A percentile compares a stretch with the other conserved stretches of the same genome.
Conservation (phyloP, 2,888 invertebrate species). For the Odontothrips loti region DNA sequence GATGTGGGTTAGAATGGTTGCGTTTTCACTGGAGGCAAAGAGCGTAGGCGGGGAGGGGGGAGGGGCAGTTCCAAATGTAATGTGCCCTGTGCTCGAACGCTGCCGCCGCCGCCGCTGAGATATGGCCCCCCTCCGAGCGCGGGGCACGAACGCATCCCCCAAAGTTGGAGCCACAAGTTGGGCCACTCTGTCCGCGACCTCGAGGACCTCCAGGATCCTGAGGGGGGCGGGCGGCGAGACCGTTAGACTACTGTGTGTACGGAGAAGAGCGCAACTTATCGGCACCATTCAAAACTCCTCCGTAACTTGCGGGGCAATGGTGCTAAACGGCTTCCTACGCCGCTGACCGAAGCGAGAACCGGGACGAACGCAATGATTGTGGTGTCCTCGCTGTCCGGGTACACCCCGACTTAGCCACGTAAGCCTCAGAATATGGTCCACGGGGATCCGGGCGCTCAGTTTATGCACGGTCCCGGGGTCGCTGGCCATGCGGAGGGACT, state of each 20-base stretch:
- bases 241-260: too few relatives aligned
- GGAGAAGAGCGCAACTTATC: neutral
- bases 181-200: too few relatives aligned
- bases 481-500: too few relatives aligned
- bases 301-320: neutral
- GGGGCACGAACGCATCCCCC: neutral
- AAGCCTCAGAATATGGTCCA: too few relatives aligned
- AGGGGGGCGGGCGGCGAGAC: too few relatives aligned
- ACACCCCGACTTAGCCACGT: too few relatives aligned
- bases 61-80: conserved; percentile 1
- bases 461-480: too few relatives aligned
- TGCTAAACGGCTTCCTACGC: neutral
- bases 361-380: too few relatives aligned
- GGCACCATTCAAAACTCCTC: neutral
- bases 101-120: neutral
- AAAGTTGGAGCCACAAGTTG: too few relatives aligned
- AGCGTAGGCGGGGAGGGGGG: neutral
- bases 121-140: neutral
- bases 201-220: too few relatives aligned
- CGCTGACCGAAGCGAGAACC: neutral
- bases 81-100: neutral
- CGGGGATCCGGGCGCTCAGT: too few relatives aligned
- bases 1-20: conserved; percentile 10
- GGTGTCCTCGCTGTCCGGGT: too few relatives aligned
- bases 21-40: neutral